Base-by-base conservation (phyloP, 2,888 invertebrate species). In the Sesia bembeciformis region DNA sequence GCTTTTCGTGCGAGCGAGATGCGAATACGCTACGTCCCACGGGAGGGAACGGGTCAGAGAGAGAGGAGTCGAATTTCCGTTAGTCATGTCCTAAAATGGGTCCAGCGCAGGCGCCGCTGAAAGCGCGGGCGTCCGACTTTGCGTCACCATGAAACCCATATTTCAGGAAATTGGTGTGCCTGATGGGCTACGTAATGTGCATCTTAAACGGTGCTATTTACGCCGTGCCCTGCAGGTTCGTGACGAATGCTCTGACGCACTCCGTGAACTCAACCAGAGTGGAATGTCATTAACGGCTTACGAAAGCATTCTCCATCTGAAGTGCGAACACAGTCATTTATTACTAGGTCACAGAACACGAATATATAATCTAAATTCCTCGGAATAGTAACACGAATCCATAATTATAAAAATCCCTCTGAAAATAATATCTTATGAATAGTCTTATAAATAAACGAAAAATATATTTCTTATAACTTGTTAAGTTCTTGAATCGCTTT, bases 1-100 rank as follows among this genome's bases (percentile, higher is more conserved):
- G 88, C 87, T 89, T 87, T 87, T 79, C 72, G 89, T 70, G 85
- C 70, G 85, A 89, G 86, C 75, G 89, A 78, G 89, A 89, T 76
- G 72, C 64, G 57, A 70, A 74, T 65, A 84, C 72, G 66, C 62
- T 72, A 69, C 76, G 68, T 78, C 84, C 81, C 81, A 76, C 82
- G 81, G 78, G 89, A 84, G 84, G 64, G 89, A 89, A 79, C 87
- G 79, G 81, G 82, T 68, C 78, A 75, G 84, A 84, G 79, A 78
- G 84, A 84, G 85, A 84, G 88, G 89, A 86, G 86, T 91, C 91
- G 89, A 90, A 92, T 93, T 93, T 92, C 92, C 90, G 89, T 90
- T 90, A 90, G 91, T 91, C 90, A 91, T 92, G 92, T 92, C 93
- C 93, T 92, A 93, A 93, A 92, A 93, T 92, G 93, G 93, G 90